Evolutionary conservation across 2,113 vertebrate genomes (phyloP).

Genomic region (Microcebus murinus): DNA sequence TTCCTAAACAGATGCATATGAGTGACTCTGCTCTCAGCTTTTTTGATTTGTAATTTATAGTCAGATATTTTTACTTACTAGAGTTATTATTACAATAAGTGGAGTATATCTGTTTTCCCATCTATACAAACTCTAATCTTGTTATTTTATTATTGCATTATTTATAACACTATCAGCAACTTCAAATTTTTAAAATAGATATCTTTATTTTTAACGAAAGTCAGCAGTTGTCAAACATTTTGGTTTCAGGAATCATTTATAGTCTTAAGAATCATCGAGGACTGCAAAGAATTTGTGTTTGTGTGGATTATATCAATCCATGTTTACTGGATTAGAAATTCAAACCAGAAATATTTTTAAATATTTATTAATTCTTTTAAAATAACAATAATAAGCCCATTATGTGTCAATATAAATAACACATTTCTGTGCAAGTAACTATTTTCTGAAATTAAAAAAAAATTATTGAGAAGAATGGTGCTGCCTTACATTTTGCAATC

Average conservation of each 20-base stretch:
- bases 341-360: neutral
- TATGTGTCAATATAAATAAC: neutral
- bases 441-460: conserved; percentile 40
- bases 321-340: neutral
- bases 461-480: neutral
- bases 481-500: neutral
- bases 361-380: neutral
- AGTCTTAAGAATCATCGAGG: neutral
- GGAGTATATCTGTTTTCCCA: neutral
- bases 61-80: neutral
- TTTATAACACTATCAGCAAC: neutral
- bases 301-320: neutral
- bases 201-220: neutral
- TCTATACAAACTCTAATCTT: neutral
- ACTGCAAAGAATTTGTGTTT: neutral
- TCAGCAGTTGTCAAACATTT: neutral
- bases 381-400: neutral
- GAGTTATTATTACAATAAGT: neutral
- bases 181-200: neutral
- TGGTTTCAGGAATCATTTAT: neutral
- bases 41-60: neutral
- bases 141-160: neutral
- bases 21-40: neutral
- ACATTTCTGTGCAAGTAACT: neutral
- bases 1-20: neutral